Conservation (phyloP, 2,888 invertebrate species). For the Bedellia somnulentella region DNA sequence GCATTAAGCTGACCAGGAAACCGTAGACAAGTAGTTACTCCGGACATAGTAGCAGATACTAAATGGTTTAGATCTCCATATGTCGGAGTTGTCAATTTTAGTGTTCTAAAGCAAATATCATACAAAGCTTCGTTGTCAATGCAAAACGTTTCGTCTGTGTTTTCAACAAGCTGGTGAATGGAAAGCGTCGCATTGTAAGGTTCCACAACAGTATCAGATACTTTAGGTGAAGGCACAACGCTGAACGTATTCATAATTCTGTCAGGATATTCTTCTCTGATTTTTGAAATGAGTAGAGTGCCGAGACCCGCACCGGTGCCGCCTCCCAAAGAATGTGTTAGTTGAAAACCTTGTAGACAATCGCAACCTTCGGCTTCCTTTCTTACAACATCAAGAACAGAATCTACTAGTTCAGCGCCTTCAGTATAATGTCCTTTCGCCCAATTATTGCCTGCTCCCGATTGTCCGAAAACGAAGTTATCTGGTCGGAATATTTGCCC, state of each 20-base stretch:
- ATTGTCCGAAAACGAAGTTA: slow-evolving; percentile 72
- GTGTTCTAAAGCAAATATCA: slow-evolving; percentile 77
- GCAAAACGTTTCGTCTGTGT: slow-evolving; percentile 77
- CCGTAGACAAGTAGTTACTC: slow-evolving; percentile 75
- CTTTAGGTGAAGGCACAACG: no score
- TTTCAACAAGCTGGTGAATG: slow-evolving; percentile 75
- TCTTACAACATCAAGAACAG: slow-evolving; percentile 61
- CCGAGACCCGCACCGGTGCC: slow-evolving; percentile 78
- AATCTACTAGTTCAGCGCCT: slow-evolving; percentile 68
- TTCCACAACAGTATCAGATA: slow-evolving; percentile 78
- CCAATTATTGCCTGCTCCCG: no score
- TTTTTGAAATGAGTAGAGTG: slow-evolving; percentile 71
- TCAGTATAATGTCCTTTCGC: slow-evolving; percentile 74
- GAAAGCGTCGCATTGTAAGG: slow-evolving; percentile 79
- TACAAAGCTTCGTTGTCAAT: slow-evolving; percentile 80
- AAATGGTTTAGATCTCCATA: slow-evolving; percentile 82
- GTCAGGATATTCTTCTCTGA: no score
- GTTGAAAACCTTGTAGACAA: slow-evolving; percentile 66
- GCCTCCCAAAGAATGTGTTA: slow-evolving; percentile 73
- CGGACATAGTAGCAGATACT: slow-evolving; percentile 75
- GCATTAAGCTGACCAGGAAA: slow-evolving; percentile 92
- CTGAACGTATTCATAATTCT: no score
- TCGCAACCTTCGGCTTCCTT: slow-evolving; percentile 71
- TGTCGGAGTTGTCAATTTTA: slow-evolving; percentile 75
- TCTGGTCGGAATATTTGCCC: slow-evolving; percentile 75